Base-by-base conservation (phyloP, 2,797 vertebrate genomes). In the Decapterus maruadsi region DNA sequence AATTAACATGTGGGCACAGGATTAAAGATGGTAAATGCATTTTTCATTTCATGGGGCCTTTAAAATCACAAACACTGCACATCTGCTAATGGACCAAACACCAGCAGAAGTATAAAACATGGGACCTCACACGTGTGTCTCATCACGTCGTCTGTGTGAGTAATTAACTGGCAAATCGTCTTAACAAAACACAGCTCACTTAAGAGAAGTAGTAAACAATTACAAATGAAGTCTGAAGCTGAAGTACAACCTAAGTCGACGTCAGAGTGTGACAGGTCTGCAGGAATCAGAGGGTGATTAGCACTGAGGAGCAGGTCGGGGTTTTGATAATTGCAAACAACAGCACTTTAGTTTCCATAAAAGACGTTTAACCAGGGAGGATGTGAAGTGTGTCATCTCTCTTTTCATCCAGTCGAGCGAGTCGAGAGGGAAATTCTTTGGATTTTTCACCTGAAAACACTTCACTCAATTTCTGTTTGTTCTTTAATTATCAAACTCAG, bases 281-380 rank as follows among this genome's bases (percentile, higher is more conserved):
- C 22, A 66, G 40, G 43, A n/a, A 48, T 72, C 7, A 66, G 40
- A 73, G 59, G 73, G 43, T 46, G 42, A 80, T 67, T 64, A 64
- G 51, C n/a, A 42, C 16, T 62, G 72, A 85, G 77, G 50, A 38
- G 48, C 38, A 51, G 40, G 55, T 13, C 26, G 26, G 26, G 26
- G 26, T 26, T 26, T 26, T 26, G 61, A 74, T 84, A 67, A 88
- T 81, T 83, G 75, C 55, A 66, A 85, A 80, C 56, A 83, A 74
- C 59, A 87, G 68, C 50, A 12, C 66, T 75, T 82, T 36, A 59
- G 36, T 68, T 67, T 87, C 62, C 38, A 72, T 80, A 61, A 81
- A 74, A 89, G 59, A 75, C 40, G 58, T 68, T 69, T 55, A 77
- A 77, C 26, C 55, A 69, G 74, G 74, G 70, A 81, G 67, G 60